Percentiles rank a stretch among this genome's conserved stretches.
These are phyloP conservation scores for Seriola dumerili DNA, from an alignment of 2,113 vertebrate species.

Conservation along the genomic window DNA sequence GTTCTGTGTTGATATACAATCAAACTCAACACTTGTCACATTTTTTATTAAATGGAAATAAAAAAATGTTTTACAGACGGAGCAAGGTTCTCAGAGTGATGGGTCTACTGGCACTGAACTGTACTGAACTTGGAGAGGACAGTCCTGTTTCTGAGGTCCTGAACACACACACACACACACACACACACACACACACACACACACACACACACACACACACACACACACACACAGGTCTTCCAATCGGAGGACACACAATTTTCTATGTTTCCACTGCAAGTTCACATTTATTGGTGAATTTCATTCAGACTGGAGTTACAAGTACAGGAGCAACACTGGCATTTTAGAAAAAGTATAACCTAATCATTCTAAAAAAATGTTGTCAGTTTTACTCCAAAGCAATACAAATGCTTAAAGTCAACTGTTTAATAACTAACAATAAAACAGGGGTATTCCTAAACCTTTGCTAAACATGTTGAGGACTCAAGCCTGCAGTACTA, in stretches of 20 bases:
- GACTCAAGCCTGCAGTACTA: slow-evolving; percentile 22
- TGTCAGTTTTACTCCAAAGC: not conserved
- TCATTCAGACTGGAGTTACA: no score
- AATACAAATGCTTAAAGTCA: not conserved
- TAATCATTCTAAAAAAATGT: not conserved
- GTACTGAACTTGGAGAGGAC: slow-evolving; percentile 61
- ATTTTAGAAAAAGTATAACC: no score
- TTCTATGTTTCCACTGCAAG: not conserved
- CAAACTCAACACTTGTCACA: not conserved
- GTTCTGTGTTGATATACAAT: not conserved
- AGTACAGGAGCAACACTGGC: no score
- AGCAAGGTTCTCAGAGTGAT: slow-evolving; percentile 73
- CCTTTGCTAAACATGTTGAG: not conserved
- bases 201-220: not conserved
- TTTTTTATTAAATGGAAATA: slow-evolving; percentile 16
- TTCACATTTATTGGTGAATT: no score
- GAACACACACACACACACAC: not conserved
- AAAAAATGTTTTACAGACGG: slow-evolving; percentile 55
- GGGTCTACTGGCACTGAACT: slow-evolving; percentile 72
- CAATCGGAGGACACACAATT: no score
- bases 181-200: not conserved
- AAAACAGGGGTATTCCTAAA: not conserved
- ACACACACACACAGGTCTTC: not conserved
- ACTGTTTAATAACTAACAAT: no score
- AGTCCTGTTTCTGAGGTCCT: slow-evolving; percentile 71